Conservation (phyloP, 30 jellyfish, hydroid and myxozoan genomes). For the Calvadosia cruxmelitensis region DNA sequence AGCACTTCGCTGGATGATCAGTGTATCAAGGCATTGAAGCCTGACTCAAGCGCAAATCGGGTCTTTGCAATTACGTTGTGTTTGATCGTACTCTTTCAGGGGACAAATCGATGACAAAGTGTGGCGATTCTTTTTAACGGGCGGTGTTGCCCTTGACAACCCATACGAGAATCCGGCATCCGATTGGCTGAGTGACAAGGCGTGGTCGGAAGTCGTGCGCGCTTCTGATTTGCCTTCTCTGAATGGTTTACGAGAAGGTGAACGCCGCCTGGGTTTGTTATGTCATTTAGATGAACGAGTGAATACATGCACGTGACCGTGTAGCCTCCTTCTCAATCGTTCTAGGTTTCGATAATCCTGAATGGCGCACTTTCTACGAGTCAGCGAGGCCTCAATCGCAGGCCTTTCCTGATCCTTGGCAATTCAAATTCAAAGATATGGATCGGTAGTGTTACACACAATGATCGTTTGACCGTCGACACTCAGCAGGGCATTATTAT, state of each 20-base stretch:
- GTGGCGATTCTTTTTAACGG: constrained; percentile 95
- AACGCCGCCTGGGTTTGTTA: no score
- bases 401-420: constrained; percentile 87
- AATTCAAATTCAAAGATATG: constrained; percentile 60
- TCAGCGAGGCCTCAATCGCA: constrained; percentile 87
- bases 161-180: constrained; percentile 92
- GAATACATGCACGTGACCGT: no score
- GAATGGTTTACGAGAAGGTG: constrained; percentile 64
- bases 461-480: no score
- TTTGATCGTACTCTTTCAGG: constrained; percentile 16
- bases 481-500: no score
- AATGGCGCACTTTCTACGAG: constrained; percentile 81
- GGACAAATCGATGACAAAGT: constrained; percentile 69
- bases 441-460: constrained; percentile 50
- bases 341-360: constrained; percentile 22
- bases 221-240: constrained; percentile 76
- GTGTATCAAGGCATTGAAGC: no score
- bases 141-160: constrained; percentile 94
- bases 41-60: no score
- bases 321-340: no score
- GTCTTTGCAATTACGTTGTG: no score
- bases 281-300: no score
- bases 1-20: no score
- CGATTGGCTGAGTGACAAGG: constrained; percentile 80
- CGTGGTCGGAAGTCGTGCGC: constrained; percentile 96